Conservation (phyloP, 2,888 invertebrate genomes). For the Yponomeuta sedellus region DNA sequence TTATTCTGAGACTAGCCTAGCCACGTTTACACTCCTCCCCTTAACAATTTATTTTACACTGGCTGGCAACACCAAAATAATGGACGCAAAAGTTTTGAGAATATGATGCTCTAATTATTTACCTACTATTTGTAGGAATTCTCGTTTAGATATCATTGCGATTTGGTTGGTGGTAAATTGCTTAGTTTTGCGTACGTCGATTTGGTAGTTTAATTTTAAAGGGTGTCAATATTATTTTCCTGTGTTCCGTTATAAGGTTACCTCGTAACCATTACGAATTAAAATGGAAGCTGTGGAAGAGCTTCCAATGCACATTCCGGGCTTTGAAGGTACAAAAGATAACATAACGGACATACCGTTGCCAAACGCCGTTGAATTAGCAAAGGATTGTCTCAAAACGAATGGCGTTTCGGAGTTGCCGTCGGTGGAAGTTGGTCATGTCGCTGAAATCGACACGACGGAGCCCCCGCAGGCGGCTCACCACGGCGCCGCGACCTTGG, state of each 20-base stretch:
- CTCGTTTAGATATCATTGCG: neutral
- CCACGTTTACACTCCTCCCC: neutral
- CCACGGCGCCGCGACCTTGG: neutral
- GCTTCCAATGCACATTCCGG: constrained; percentile 33
- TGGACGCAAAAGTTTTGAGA: constrained; percentile 18
- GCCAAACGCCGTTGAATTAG: constrained; percentile 30
- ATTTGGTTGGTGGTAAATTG: neutral
- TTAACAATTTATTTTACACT: neutral
- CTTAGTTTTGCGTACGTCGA: neutral
- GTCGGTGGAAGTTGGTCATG: constrained; percentile 10
- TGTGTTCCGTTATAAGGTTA: constrained; percentile 13
- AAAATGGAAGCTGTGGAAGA: constrained; percentile 44
- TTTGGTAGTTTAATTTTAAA: neutral
- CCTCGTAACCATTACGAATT: constrained; percentile 1
- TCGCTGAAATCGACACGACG: neutral
- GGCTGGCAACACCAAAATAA: constrained; percentile 16
- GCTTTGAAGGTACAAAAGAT: constrained; percentile 38
- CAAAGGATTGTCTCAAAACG: constrained; percentile 51
- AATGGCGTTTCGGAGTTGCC: constrained; percentile 50
- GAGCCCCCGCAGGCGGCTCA: neutral
- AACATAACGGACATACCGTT: constrained; percentile 32
- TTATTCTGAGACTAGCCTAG: too few relatives aligned
- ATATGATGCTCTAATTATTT: neutral
- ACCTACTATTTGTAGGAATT: neutral
- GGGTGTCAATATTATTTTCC: neutral